A percentile compares a stretch with the other conserved stretches of the same genome.
Conservation (phyloP, 2,797 vertebrate species). For the Zenarchopterus dispar region DNA sequence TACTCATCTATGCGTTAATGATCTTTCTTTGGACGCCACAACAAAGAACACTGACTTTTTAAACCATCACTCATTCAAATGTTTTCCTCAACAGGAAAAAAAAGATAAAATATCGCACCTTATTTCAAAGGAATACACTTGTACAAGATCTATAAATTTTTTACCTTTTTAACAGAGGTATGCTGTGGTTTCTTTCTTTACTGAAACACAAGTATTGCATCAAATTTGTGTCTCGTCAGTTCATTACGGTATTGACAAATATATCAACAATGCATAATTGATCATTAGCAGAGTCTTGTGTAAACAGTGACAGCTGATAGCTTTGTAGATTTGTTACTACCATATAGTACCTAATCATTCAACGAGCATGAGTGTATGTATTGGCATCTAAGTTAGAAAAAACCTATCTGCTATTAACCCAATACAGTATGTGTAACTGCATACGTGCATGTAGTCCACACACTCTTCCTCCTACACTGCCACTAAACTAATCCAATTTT, state of each 20-base stretch:
- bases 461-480: constrained; percentile 46
- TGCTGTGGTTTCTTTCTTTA: no score
- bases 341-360: constrained; percentile 9
- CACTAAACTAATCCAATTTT: constrained; percentile 72
- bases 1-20: no score
- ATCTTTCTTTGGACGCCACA: no score
- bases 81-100: no score
- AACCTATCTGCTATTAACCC: constrained; percentile 14
- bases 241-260: constrained; percentile 5
- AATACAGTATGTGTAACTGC: constrained; percentile 19
- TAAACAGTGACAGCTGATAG: neutral
- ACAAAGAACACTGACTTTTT: no score
- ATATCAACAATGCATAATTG: neutral
- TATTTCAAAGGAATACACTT: no score
- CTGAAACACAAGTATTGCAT: no score
- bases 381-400: constrained; percentile 13
- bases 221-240: neutral
- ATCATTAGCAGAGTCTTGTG: neutral
- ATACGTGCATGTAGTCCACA: constrained; percentile 18
- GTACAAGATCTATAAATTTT: no score
- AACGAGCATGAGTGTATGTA: neutral
- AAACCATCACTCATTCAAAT: no score
- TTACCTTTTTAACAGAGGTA: no score
- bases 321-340: neutral
- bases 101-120: no score